Conservation (phyloP, 2,113 vertebrate genomes). For the Lipotes vexillifer region DNA sequence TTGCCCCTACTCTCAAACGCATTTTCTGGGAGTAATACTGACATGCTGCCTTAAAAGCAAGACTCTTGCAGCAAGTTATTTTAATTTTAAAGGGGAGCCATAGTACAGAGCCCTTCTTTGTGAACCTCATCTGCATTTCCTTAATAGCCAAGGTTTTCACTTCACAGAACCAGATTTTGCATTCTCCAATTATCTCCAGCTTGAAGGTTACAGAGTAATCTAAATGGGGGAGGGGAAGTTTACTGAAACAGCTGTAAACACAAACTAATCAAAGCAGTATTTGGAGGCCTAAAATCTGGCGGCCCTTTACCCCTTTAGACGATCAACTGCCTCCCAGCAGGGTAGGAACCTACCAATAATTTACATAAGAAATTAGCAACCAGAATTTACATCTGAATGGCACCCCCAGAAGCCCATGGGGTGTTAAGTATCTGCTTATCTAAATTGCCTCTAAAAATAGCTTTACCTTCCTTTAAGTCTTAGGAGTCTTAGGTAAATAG, state of each 20-base stretch:
- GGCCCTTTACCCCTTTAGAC: conserved; percentile 23
- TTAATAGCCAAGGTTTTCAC: conserved; percentile 62
- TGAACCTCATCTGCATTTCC: conserved; percentile 65
- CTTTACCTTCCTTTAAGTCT: conserved; percentile 61
- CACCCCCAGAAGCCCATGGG: conserved; percentile 74
- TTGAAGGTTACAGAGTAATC: conserved; percentile 59
- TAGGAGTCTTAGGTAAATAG: conserved; percentile 76
- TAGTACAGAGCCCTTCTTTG: conserved; percentile 33
- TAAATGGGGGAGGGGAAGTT: conserved; percentile 43
- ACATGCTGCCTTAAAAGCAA: neutral
- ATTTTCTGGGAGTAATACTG: neutral
- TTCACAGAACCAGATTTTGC: conserved; percentile 57
- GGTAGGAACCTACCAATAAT: conserved; percentile 64
- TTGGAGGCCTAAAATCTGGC: conserved; percentile 35
- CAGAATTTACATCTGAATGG: conserved; percentile 81
- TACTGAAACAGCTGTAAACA: conserved; percentile 51
- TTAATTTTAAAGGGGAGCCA: neutral
- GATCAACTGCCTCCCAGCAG: conserved; percentile 60
- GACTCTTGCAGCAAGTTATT: neutral
- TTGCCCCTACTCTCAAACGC: neutral
- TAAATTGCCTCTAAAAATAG: conserved; percentile 81
- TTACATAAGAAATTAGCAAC: conserved; percentile 81
- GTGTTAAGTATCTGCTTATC: conserved; percentile 81
- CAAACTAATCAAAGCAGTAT: conserved; percentile 37
- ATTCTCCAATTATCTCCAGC: conserved; percentile 54